These are phyloP conservation scores for Arothron firmamentum DNA, from an alignment of 2,113 vertebrate species.

Conservation along the genomic window DNA sequence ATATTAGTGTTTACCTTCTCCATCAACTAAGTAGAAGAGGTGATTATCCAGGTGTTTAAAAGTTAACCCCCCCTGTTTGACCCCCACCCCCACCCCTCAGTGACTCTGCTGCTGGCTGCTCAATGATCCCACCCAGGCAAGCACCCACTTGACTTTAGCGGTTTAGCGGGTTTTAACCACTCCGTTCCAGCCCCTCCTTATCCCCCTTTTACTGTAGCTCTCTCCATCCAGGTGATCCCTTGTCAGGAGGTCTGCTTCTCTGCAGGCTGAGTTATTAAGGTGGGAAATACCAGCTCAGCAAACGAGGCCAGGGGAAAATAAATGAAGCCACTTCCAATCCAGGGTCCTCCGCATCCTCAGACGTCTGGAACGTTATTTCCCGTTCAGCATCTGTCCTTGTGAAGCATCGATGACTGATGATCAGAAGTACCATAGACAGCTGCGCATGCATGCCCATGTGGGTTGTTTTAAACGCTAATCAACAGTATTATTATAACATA, in stretches of 20 bases:
- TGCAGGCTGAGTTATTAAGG: conserved; percentile 49
- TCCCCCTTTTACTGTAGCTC: not conserved
- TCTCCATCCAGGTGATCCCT: conserved; percentile 37
- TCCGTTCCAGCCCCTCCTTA: not conserved
- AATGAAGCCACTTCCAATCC: conserved; percentile 48
- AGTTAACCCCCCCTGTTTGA: no score
- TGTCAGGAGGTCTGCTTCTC: conserved; percentile 39
- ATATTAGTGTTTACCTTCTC: no score
- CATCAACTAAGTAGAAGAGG: no score
- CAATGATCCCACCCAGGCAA: conserved; percentile 5
- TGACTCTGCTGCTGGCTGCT: not conserved
- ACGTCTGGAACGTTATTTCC: conserved; percentile 46
- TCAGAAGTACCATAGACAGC: conserved; percentile 4
- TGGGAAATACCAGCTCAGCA: conserved; percentile 60
- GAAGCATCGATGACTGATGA: not conserved
- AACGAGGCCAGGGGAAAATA: conserved; percentile 51
- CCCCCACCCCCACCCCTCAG: no score
- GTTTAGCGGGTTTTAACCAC: conserved; percentile 25
- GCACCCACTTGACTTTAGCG: conserved; percentile 25
- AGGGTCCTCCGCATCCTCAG: conserved; percentile 55
- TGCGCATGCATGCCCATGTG: not conserved
- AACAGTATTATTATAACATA: conserved; percentile 17
- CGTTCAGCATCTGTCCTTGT: conserved; percentile 30
- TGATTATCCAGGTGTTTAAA: no score
- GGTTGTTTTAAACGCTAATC: conserved; percentile 7